Evolutionary conservation across 2,113 vertebrate species (phyloP), one percentile per base, ranked within the genome.

Genomic region (Vimba vimba): DNA sequence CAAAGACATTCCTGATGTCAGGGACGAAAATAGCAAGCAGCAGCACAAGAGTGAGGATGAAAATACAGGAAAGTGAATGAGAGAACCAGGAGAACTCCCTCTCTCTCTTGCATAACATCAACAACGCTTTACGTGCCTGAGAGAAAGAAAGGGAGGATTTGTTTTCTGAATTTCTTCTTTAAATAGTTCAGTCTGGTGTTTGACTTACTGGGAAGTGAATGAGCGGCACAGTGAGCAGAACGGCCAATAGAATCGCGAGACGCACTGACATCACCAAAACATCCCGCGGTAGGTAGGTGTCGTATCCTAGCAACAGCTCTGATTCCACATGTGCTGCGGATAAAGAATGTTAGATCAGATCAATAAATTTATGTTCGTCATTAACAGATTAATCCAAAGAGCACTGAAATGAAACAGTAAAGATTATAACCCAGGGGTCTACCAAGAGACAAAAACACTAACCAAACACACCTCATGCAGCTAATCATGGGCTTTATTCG

Each of bases 131-230:
- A 89, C 97, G 96, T 76, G 97, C 96, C 98, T 99, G 84, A 11
- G 60, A 10, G 79, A 88, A 19, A 66, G 4, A 50, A 0, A 68
- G 27, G 88, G 4, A 79, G 25, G 2, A 33, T 64, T 17, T 21
- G 36, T 64, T 45, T 47, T 75, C 11, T 11, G 4, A 21, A 77
- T 55, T 52, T 77, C 25, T 33, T 9, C 1, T 10, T 77, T 77
- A 9, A 27, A 43, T 64, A 25, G 6, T 66, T 81, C n/a, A 30
- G n/a, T 64, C n/a, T 47, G 23, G 19, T 3, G 2, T 30, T 82
- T 73, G 82, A 97, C 97, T 97, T 91, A 99, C 98, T 30, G 98
- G 97, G 91, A 99, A 99, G 87, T 98, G 96, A 91, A 99, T 98
- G 2, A 99, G 95, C 1, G 98, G 98, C 3, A 99, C 96, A 1